A percentile compares a stretch with the other conserved stretches of the same genome.
phyloP scores from a whole-genome alignment of 37 sponge, comb jelly and placozoan species.

The Beroe forskalii region DNA sequence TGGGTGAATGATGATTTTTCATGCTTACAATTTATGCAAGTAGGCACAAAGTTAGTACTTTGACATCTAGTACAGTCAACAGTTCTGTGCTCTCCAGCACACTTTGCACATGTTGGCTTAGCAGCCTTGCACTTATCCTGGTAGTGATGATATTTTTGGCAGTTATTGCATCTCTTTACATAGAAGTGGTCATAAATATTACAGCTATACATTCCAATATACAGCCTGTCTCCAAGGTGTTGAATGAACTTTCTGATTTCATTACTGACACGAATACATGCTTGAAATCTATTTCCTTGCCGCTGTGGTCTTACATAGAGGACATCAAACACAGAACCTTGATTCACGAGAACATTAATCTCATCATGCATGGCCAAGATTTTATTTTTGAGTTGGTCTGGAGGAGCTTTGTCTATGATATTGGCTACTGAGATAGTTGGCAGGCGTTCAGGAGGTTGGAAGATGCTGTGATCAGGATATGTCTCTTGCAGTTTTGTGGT shows the following conservation, averaged over 20 bases:
- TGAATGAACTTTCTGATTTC: too few relatives aligned
- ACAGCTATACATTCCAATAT: not conserved
- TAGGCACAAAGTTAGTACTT: too few relatives aligned
- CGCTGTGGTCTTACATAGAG: not conserved
- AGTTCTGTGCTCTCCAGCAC: not conserved
- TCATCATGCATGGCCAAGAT: not conserved
- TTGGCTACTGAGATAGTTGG: not conserved
- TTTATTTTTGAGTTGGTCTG: not conserved
- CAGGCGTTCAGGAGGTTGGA: not conserved
- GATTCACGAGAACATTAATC: not conserved
- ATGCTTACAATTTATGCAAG: not conserved
- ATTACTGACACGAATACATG: not conserved
- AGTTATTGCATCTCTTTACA: too few relatives aligned
- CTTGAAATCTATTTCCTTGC: not conserved
- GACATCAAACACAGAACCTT: not conserved
- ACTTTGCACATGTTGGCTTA: not conserved
- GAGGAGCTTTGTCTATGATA: not conserved
- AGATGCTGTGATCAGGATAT: too few relatives aligned
- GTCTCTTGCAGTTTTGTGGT: too few relatives aligned
- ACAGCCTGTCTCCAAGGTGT: too few relatives aligned
- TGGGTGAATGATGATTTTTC: not conserved
- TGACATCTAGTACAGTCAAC: not conserved
- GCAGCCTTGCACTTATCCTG: not conserved
- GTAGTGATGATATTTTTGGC: not conserved
- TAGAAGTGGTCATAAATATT: not conserved